phyloP scores from a whole-genome alignment of 2,113 vertebrate genomes.

The Ceyx melanurus region DNA sequence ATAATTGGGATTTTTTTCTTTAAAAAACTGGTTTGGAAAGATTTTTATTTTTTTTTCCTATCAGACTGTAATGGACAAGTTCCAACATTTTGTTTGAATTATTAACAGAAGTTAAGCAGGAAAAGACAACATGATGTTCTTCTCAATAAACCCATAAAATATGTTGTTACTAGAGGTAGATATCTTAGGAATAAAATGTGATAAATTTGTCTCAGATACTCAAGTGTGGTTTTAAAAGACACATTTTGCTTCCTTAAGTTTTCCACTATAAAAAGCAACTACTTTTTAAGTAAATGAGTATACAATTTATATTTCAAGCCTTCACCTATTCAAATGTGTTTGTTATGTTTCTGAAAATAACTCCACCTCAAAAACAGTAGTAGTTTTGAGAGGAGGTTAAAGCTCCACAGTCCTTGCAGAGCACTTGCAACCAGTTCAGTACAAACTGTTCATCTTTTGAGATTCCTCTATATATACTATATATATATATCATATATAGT shows the following conservation, averaged over 20 bases:
- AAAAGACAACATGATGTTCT: neutral
- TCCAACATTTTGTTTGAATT: constrained; percentile 20
- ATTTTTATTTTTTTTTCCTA: neutral
- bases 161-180: neutral
- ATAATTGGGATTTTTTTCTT: neutral
- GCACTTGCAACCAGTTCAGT: neutral
- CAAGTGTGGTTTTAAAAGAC: neutral
- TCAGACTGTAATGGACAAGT: neutral
- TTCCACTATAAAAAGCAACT: neutral
- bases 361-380: neutral
- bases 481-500: neutral
- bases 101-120: neutral
- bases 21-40: neutral
- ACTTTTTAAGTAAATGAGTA: neutral
- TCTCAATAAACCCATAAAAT: constrained; percentile 29
- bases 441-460: neutral
- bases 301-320: neutral
- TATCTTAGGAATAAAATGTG: neutral
- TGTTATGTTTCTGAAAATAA: neutral
- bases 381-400: neutral
- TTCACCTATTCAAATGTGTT: neutral
- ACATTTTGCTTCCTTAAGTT: neutral
- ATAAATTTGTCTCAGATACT: neutral
- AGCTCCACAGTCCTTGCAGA: neutral
- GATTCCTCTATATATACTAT: neutral